A percentile compares a stretch with the other conserved stretches of the same genome.
Conservation (phyloP, 92 coral and sea anemone species). For the Paramuricea clavata region DNA sequence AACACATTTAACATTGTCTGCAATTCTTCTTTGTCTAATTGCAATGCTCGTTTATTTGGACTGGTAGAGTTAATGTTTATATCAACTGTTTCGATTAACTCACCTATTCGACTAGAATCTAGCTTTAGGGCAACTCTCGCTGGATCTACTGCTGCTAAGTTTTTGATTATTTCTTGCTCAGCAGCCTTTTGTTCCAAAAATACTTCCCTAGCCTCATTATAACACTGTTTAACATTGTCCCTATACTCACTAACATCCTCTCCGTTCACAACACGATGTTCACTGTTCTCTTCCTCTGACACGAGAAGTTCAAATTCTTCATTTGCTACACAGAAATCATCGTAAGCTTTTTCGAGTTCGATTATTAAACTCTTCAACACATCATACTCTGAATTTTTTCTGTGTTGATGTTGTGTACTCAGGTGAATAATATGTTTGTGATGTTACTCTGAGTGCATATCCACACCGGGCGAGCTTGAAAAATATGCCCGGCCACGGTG, state of each 20-base stretch:
- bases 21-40: conserved; percentile 16
- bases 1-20: not conserved
- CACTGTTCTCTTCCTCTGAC: conserved; percentile 43
- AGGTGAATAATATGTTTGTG: too few species aligned
- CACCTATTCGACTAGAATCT: not conserved
- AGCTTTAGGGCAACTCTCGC: not conserved
- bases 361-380: conserved; percentile 50
- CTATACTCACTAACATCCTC: conserved; percentile 49
- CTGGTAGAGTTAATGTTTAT: conserved; percentile 1
- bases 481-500: too few species aligned
- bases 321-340: conserved; percentile 62
- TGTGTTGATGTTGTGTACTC: too few species aligned
- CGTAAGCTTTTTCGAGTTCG: conserved; percentile 59
- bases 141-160: not conserved
- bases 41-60: conserved; percentile 6
- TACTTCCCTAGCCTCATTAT: conserved; percentile 57
- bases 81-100: not conserved
- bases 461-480: too few species aligned
- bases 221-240: conserved; percentile 43
- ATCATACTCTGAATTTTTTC: too few species aligned
- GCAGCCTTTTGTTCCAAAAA: conserved; percentile 37
- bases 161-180: not conserved
- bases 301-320: conserved; percentile 48
- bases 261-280: conserved; percentile 67
- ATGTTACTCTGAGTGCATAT: too few species aligned